phyloP scores from a whole-genome alignment of 1,140 invertebrate genomes.

The Limonius californicus region DNA sequence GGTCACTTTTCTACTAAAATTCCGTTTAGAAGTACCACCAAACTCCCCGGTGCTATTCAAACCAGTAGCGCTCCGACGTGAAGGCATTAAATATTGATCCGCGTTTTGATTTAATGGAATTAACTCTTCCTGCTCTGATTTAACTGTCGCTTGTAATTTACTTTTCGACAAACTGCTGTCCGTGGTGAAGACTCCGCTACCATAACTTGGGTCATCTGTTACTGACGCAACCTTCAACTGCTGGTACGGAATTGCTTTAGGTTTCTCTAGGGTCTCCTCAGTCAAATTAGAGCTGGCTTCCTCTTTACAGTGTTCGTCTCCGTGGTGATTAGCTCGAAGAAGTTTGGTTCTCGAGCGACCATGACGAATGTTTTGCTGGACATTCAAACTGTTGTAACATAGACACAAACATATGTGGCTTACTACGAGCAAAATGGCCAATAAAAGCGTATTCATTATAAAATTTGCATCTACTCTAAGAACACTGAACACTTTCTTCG shows the following conservation, averaged over 20 bases:
- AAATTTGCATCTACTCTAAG: not conserved
- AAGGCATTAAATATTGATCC: slow-evolving; percentile 17
- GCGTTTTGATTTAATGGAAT: slow-evolving; percentile 19
- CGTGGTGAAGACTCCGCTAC: not conserved
- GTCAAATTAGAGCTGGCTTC: slow-evolving; percentile 4
- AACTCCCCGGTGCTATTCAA: slow-evolving; percentile 15
- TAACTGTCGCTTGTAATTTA: slow-evolving; percentile 16
- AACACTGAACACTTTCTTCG: not conserved
- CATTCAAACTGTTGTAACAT: slow-evolving; percentile 12
- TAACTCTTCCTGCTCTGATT: slow-evolving; percentile 16
- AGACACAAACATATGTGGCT: not conserved
- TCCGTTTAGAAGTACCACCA: slow-evolving; percentile 15
- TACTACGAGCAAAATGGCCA: slow-evolving; percentile 23
- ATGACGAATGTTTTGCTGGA: slow-evolving; percentile 34
- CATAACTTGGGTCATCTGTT: slow-evolving; percentile 1
- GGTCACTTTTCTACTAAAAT: slow-evolving; percentile 28
- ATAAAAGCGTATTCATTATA: slow-evolving; percentile 9
- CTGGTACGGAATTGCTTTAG: not conserved
- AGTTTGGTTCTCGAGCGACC: slow-evolving; percentile 28
- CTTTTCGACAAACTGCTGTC: not conserved
- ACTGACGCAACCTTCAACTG: slow-evolving; percentile 3
- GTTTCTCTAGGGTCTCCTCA: not conserved
- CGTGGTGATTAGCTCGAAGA: slow-evolving; percentile 32
- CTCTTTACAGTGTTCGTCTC: slow-evolving; percentile 18
- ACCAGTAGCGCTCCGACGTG: slow-evolving; percentile 10